Evolutionary conservation across 2,113 vertebrate genomes (phyloP).

Genomic region (Neomonachus schauinslandi): DNA sequence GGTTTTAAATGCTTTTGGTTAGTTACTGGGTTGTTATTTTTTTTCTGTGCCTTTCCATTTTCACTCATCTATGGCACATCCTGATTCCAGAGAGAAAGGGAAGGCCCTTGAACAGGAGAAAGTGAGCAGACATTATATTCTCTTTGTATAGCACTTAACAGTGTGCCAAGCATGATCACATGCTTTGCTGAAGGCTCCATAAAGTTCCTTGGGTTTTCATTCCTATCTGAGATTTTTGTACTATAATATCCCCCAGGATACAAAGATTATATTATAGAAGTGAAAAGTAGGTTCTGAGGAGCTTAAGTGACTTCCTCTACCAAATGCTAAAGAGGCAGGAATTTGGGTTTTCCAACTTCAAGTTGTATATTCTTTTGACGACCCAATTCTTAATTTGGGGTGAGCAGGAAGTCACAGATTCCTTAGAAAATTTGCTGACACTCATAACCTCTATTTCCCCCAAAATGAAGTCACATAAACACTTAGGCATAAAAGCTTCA

Average conservation of each 20-base stretch:
- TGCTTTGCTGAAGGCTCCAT: neutral
- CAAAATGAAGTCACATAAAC: neutral
- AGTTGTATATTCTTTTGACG: neutral
- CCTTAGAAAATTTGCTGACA: neutral
- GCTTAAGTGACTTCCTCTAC: neutral
- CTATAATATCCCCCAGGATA: neutral
- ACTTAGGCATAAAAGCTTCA: neutral
- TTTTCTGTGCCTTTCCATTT: conserved; percentile 33
- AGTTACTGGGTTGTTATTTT: conserved; percentile 31
- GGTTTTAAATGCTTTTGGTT: conserved; percentile 63
- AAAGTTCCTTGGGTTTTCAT: neutral
- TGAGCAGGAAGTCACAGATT: neutral
- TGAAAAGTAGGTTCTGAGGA: neutral
- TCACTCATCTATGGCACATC: conserved; percentile 2
- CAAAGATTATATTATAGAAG: neutral
- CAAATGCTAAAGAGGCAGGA: neutral
- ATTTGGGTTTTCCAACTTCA: neutral
- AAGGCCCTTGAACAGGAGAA: neutral
- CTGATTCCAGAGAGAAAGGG: conserved; percentile 24
- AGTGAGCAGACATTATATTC: neutral
- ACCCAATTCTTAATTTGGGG: neutral
- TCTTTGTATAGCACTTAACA: neutral
- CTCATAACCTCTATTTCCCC: neutral
- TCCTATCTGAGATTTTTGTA: neutral
- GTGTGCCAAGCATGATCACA: neutral